Evolutionary conservation across 2,888 invertebrate species (phyloP).

Genomic region (Brachycybe producta): DNA sequence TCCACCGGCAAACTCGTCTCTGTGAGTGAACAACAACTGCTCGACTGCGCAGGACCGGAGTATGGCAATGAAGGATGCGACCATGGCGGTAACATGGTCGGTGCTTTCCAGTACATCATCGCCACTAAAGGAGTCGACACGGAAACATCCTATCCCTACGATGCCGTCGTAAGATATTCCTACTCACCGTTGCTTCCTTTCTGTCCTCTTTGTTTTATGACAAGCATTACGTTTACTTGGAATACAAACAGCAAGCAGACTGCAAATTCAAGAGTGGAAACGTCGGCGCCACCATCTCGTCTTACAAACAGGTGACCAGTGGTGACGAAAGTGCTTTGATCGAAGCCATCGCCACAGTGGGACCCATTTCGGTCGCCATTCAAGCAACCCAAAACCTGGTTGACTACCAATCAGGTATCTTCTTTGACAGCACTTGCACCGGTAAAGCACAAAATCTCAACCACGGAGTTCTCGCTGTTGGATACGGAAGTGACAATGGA

Average conservation of each 20-base stretch:
- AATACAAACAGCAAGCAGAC: too few relatives aligned
- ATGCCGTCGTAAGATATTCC: constrained; percentile 20
- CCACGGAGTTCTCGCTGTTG: constrained; percentile 8
- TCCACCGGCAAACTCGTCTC: constrained; percentile 60
- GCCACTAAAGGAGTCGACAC: constrained; percentile 41
- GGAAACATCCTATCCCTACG: constrained; percentile 37
- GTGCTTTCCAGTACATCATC: constrained; percentile 60
- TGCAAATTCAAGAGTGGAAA: too few relatives aligned
- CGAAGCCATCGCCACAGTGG: constrained; percentile 55
- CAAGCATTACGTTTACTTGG: too few relatives aligned
- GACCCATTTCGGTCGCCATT: constrained; percentile 62
- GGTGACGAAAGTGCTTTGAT: constrained; percentile 57
- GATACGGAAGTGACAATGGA: constrained; percentile 11
- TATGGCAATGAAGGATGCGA: constrained; percentile 75
- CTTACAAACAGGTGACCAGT: constrained; percentile 40
- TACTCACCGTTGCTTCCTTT: too few relatives aligned
- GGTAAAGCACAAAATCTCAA: neutral
- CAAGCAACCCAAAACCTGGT: constrained; percentile 66
- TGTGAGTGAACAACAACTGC: constrained; percentile 80
- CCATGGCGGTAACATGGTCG: constrained; percentile 69
- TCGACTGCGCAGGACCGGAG: constrained; percentile 66
- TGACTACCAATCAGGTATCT: too few relatives aligned
- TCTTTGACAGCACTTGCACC: neutral
- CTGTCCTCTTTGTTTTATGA: too few relatives aligned
- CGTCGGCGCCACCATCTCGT: constrained; percentile 67